Percentiles rank a stretch among this genome's conserved stretches.
These are phyloP conservation scores for Nestor notabilis DNA, from an alignment of 2,113 vertebrate genomes.

Conservation along the genomic window DNA sequence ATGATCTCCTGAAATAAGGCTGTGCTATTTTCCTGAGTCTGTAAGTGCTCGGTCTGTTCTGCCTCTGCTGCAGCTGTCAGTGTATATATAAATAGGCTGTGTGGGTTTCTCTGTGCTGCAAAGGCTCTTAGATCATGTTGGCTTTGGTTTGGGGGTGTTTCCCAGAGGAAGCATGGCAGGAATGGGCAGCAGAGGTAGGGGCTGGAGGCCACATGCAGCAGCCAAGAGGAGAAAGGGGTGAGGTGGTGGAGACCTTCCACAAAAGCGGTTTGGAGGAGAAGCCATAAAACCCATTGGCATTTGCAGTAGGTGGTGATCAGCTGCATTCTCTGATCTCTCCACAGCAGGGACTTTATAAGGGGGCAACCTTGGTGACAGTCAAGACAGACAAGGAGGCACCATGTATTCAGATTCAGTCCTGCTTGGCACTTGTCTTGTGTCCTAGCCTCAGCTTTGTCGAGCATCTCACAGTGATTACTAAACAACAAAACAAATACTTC, in stretches of 20 bases:
- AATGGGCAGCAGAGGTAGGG: not conserved
- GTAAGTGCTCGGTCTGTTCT: not conserved
- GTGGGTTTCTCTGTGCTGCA: not conserved
- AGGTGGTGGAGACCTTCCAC: rapidly evolving
- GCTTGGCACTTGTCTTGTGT: not conserved
- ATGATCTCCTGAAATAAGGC: not conserved
- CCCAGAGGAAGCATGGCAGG: not conserved
- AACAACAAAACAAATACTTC: not conserved
- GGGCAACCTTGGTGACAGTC: not conserved
- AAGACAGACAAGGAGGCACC: not conserved
- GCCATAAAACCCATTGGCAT: not conserved
- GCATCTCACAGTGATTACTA: not conserved
- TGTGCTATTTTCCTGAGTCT: not conserved
- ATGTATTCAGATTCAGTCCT: not conserved
- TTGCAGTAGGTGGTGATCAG: not conserved
- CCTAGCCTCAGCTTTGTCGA: not conserved
- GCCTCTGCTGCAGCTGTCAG: not conserved
- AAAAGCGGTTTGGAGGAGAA: not conserved
- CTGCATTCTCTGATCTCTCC: not conserved
- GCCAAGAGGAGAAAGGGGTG: not conserved
- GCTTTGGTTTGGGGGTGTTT: not conserved
- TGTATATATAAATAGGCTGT: not conserved
- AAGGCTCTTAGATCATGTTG: not conserved
- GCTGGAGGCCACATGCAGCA: not conserved
- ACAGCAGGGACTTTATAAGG: not conserved